These are phyloP conservation scores for Sebastolobus alascanus DNA, from an alignment of 2,797 vertebrate genomes.

Conservation along the genomic window DNA sequence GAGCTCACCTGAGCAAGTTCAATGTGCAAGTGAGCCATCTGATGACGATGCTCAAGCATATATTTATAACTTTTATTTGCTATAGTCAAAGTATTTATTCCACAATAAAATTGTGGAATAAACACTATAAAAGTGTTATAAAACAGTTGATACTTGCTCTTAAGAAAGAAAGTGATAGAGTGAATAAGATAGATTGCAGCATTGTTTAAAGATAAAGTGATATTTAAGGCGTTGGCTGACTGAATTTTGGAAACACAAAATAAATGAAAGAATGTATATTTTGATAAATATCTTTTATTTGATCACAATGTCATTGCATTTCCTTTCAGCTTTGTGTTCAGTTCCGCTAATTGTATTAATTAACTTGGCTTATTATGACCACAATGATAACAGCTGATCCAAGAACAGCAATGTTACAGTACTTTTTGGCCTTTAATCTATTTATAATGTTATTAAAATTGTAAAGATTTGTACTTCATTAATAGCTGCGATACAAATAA, in stretches of 20 bases:
- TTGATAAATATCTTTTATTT: background rate
- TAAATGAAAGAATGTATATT: background rate
- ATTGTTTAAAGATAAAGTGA: background rate
- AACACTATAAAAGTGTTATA: background rate
- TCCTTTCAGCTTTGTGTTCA: background rate
- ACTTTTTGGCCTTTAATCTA: background rate
- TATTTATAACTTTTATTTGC: constrained; percentile 35
- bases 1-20: constrained; percentile 46
- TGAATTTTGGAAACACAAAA: background rate
- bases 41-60: constrained; percentile 8
- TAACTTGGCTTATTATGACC: background rate
- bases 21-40: constrained; percentile 16
- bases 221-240: background rate
- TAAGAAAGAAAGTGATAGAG: background rate
- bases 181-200: background rate
- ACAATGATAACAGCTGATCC: background rate
- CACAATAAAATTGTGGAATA: background rate
- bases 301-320: background rate
- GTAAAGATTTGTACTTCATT: too few species aligned
- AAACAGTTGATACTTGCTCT: background rate
- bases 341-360: background rate
- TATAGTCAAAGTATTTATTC: constrained; percentile 24
- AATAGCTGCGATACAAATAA: too few species aligned
- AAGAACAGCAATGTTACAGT: background rate
- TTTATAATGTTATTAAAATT: background rate